A percentile compares a stretch with the other conserved stretches of the same genome.
phyloP scores from a whole-genome alignment of 2,888 invertebrate genomes.

The Drosophila paucipuncta region DNA sequence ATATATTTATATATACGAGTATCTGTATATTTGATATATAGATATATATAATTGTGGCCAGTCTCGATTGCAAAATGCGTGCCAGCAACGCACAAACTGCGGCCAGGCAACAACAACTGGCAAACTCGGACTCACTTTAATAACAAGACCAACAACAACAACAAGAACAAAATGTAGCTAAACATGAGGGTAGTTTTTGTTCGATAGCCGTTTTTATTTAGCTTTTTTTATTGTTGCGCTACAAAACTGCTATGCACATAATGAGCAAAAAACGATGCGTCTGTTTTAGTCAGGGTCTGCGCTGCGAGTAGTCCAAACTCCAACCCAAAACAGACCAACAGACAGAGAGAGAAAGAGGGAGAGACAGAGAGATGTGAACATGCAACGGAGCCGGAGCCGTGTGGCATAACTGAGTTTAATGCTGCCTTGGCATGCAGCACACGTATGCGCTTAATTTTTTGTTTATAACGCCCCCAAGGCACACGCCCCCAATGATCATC shows the following conservation, averaged over 20 bases:
- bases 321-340: constrained; percentile 27
- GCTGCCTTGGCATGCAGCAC: constrained; percentile 57
- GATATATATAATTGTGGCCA: constrained; percentile 62
- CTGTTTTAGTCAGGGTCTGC: constrained; percentile 6
- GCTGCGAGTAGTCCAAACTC: constrained; percentile 7
- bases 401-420: constrained; percentile 8
- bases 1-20: not conserved
- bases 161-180: constrained; percentile 33
- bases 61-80: constrained; percentile 71
- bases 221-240: constrained; percentile 18
- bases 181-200: constrained; percentile 65
- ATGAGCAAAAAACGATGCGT: constrained; percentile 70
- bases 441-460: constrained; percentile 80
- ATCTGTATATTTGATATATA: not conserved
- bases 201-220: constrained; percentile 18
- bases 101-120: constrained; percentile 34
- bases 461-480: constrained; percentile 66
- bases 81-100: constrained; percentile 61
- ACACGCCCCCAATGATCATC: constrained; percentile 20
- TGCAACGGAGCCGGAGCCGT: not conserved
- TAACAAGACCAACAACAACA: constrained; percentile 39
- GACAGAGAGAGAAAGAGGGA: constrained; percentile 17
- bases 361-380: not conserved
- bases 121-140: constrained; percentile 61
- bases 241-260: constrained; percentile 57